Base-by-base conservation (phyloP, 2,888 invertebrate species). In the Netelia inedita region DNA sequence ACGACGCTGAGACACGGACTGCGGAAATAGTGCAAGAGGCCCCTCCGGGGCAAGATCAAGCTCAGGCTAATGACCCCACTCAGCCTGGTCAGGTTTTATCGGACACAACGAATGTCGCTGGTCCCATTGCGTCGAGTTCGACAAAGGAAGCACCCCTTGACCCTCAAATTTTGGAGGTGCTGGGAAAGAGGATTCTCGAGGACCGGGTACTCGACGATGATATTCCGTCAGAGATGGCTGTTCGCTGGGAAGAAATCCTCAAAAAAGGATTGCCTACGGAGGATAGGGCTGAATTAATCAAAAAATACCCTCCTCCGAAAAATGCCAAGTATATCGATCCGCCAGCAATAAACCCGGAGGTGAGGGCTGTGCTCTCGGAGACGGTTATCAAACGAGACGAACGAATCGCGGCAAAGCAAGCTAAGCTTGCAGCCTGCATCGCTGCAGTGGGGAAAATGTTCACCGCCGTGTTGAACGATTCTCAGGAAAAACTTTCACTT, bases 211-310 rank as follows among this genome's bases (percentile, higher is more conserved):
- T 79, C 2, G 73, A 75, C 41, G 55, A 69, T 21, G 79, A 71
- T 8, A 61, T 83, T 35, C 65, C 68, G 53, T n/a, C 43, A 3
- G 72, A 78, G 35, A 35, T 82, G 46, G 28, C 35, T 16, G 19
- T 78, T 8, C 76, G 65, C 1, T 79, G 83, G 83, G 73, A 79
- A 28, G 83, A 83, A 1, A 83, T 83, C 14, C 19, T 79, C 14
- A 73, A 74, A 23, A 68, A 68, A 14, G 74, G 83, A 9, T 69
- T 79, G 16, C 65, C 83, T 43, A 43, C 73, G 19, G 73, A 83
- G 21, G 79, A 68, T 6, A 63, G 68, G 53, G 41, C 59, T 10
- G 19, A 41, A 1, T 14, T 76, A 1, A 43, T 83, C 10, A 74
- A 79, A 59, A 73, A 83, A 61, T 68, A 72, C 14, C 68, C 79